Evolutionary conservation across 2,113 vertebrate species (phyloP), one percentile per base, ranked within the genome.

Genomic region (Entomyzon cyanotis): DNA sequence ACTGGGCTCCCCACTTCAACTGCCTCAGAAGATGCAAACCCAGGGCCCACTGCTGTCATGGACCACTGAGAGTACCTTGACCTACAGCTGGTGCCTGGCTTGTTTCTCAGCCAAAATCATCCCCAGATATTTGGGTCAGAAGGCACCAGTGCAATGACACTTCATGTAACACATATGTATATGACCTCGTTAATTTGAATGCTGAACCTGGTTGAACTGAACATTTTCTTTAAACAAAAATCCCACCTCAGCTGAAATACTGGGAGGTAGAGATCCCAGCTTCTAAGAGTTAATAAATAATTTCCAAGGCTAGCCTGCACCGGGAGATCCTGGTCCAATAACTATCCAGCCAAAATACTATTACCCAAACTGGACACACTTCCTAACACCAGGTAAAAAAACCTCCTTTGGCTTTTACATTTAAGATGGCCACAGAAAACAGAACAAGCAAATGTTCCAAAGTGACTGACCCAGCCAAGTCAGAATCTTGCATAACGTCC

Each of bases 311-410:
- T 64, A 87, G 52, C 18, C 70, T 50, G 70, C 70, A 82, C 69
- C 70, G 88, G 80, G 52, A 90, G 78, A 86, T 64, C 69, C 81
- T 86, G 71, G 21, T 85, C 89, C 84, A 84, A 87, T 80, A 58
- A 35, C 52, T 55, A 62, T 60, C 73, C 30, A 74, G 52, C 41
- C 55, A 87, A 77, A 87, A 87, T 30, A 67, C 62, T 46, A 59
- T 15, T 58, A 81, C 28, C 59, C 77, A 74, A 71, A 94, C 49
- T 8, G 14, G 92, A 73, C 35, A 75, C 33, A 7, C 63, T 90
- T 95, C 70, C 68, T 60, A 91, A 84, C n/a, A 84, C 41, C 39
- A 60, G 11, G 12, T 46, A 69, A 94, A 95, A 87, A 75, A 62
- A 23, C 53, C 31, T 92, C 73, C 89, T 81, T 62, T 71, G 7